phyloP scores from a whole-genome alignment of 1,140 invertebrate species.

The Leptinotarsa lineolata region DNA sequence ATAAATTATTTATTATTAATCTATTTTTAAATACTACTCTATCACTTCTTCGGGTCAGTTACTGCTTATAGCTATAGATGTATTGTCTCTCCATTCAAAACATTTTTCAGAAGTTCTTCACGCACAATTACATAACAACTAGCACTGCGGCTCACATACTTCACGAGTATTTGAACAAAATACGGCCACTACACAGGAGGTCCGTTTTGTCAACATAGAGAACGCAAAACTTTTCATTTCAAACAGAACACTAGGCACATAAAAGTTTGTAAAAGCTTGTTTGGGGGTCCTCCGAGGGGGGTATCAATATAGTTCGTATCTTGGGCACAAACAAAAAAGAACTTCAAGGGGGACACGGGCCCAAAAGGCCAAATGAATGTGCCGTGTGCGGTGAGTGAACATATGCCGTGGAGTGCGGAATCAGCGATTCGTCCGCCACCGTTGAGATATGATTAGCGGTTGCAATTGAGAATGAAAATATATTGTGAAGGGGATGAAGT shows the following conservation, averaged over 20 bases:
- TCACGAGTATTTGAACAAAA: constrained; percentile 28
- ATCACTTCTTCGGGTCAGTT: constrained; percentile 21
- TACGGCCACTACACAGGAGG: constrained; percentile 29
- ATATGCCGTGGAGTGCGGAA: constrained; percentile 28
- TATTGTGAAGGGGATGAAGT: too few species aligned
- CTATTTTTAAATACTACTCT: too few species aligned
- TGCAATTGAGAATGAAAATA: not conserved
- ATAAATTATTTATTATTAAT: too few species aligned
- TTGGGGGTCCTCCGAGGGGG: constrained; percentile 38
- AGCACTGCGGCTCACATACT: constrained; percentile 28
- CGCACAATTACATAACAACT: constrained; percentile 35
- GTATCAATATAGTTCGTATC: constrained; percentile 24
- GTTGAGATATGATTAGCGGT: constrained; percentile 17
- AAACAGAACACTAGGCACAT: constrained; percentile 35
- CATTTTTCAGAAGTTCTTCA: constrained; percentile 27
- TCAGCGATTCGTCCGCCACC: constrained; percentile 17
- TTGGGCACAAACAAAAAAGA: constrained; percentile 25
- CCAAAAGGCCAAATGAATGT: constrained; percentile 39
- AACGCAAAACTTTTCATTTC: constrained; percentile 38
- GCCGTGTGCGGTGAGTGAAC: constrained; percentile 32
- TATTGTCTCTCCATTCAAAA: constrained; percentile 30
- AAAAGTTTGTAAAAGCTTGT: constrained; percentile 30
- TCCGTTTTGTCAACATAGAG: constrained; percentile 43
- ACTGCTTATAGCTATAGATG: constrained; percentile 25
- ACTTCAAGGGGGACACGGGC: constrained; percentile 34